These are phyloP conservation scores for Nebria brevicollis DNA, from an alignment of 2,888 invertebrate genomes.

Conservation along the genomic window DNA sequence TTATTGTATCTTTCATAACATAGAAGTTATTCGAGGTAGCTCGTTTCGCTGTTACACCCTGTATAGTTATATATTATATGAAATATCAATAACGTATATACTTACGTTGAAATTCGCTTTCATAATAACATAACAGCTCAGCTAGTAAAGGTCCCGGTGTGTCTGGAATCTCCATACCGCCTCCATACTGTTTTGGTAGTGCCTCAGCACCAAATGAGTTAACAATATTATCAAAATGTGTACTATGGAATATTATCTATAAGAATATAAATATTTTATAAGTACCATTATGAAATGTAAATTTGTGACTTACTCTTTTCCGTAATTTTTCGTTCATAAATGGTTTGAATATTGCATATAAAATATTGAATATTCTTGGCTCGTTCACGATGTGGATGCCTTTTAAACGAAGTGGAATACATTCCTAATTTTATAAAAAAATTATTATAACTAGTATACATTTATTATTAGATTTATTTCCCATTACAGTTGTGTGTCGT, in stretches of 20 bases:
- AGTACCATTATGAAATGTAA: neutral
- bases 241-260: slow-evolving; percentile 79
- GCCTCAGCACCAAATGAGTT: slow-evolving; percentile 69
- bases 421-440: slow-evolving; percentile 72
- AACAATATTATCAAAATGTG: slow-evolving; percentile 70
- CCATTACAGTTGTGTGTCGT: too few species aligned
- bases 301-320: slow-evolving; percentile 69
- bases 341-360: slow-evolving; percentile 87
- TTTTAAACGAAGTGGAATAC: slow-evolving; percentile 84
- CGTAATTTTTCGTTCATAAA: slow-evolving; percentile 86
- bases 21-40: too few species aligned
- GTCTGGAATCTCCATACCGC: slow-evolving; percentile 71
- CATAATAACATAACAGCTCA: slow-evolving; percentile 73
- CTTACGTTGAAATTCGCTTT: slow-evolving; percentile 75
- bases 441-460: slow-evolving; percentile 34
- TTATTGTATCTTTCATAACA: too few species aligned
- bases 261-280: slow-evolving; percentile 14
- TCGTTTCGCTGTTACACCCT: too few species aligned
- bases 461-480: too few species aligned
- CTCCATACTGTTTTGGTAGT: slow-evolving; percentile 74
- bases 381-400: slow-evolving; percentile 90
- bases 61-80: too few species aligned
- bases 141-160: slow-evolving; percentile 73
- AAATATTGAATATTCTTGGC: slow-evolving; percentile 85
- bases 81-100: slow-evolving; percentile 30